Evolutionary conservation across 2,113 vertebrate genomes (phyloP).

Genomic region (Entomyzon cyanotis): DNA sequence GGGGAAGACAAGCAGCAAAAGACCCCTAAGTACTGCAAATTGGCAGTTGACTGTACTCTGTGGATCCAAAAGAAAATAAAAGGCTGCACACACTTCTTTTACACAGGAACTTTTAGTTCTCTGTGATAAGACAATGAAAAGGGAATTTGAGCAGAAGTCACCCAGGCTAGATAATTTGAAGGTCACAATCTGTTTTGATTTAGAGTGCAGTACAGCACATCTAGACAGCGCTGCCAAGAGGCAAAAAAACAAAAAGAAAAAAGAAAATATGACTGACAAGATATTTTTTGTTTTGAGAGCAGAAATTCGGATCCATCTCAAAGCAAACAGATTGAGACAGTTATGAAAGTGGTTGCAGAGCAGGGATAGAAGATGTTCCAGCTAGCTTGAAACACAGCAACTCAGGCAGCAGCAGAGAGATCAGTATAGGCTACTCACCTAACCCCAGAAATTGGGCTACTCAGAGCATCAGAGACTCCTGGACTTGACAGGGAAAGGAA

Average conservation of each 20-base stretch:
- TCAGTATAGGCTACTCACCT: background rate
- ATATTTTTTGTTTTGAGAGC: background rate
- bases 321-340: conserved; percentile 7
- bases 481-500: background rate
- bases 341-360: background rate
- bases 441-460: background rate
- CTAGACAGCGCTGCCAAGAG: background rate
- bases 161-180: background rate
- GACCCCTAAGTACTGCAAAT: background rate
- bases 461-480: background rate
- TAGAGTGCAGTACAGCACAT: background rate
- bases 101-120: background rate
- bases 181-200: background rate
- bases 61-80: background rate
- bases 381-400: background rate
- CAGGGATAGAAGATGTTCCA: background rate
- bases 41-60: background rate
- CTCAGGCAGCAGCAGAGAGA: background rate
- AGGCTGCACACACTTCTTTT: background rate
- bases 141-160: background rate
- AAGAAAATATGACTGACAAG: background rate
- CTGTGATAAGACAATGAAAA: background rate
- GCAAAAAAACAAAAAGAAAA: background rate
- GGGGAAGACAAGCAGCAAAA: background rate
- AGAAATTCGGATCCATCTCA: background rate